These are phyloP conservation scores for Eriosoma lanigerum DNA, from an alignment of 1,140 invertebrate genomes.

Conservation along the genomic window DNA sequence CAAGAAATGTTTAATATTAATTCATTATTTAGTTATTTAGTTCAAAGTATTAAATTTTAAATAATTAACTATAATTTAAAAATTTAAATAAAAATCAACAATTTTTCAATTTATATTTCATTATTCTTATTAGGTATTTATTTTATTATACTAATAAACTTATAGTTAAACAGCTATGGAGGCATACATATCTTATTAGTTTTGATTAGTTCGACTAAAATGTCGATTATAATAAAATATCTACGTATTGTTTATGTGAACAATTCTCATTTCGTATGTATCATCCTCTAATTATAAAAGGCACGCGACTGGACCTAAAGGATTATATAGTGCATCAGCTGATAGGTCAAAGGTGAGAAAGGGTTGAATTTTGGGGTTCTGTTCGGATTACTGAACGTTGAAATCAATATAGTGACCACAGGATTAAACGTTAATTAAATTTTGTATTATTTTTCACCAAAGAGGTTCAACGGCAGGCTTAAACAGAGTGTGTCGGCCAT, in stretches of 20 bases:
- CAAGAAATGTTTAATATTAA: too few species aligned
- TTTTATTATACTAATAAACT: too few species aligned
- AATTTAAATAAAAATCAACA: too few species aligned
- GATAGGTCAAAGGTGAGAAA: constrained; percentile 17
- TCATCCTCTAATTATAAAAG: constrained; percentile 14
- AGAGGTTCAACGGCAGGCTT: background rate
- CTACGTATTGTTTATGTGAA: constrained; percentile 15
- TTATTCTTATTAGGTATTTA: too few species aligned
- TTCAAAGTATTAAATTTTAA: too few species aligned
- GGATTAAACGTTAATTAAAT: constrained; percentile 38
- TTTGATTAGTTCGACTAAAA: too few species aligned
- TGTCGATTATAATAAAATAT: too few species aligned
- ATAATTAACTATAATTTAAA: too few species aligned
- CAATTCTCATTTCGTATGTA: background rate
- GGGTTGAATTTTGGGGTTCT: background rate
- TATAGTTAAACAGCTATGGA: too few species aligned
- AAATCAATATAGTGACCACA: constrained; percentile 32
- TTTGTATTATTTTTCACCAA: constrained; percentile 10
- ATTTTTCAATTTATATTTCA: too few species aligned
- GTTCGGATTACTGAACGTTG: constrained; percentile 10
- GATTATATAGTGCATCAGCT: background rate
- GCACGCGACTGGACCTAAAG: constrained; percentile 10
- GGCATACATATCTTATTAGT: too few species aligned
- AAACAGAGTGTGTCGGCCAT: background rate
- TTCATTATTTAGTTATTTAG: too few species aligned